Evolutionary conservation across 2,888 invertebrate species (phyloP).

Genomic region (Spatulosminthurus flaviceps): DNA sequence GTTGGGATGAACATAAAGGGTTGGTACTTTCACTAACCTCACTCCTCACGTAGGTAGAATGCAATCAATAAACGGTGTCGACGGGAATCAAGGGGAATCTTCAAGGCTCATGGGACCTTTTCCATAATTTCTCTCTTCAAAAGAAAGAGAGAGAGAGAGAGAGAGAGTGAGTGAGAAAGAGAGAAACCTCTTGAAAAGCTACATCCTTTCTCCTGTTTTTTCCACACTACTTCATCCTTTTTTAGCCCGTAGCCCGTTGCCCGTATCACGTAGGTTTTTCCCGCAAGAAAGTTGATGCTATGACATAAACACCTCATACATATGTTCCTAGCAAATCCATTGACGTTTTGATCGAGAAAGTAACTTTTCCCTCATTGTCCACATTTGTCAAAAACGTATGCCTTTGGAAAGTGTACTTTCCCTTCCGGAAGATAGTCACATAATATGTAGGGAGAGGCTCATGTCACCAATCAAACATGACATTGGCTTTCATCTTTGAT

Average conservation of each 20-base stretch:
- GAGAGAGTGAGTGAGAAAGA: too few species aligned
- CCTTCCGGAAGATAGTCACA: neutral
- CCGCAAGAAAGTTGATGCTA: neutral
- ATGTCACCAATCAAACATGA: slow-evolving; percentile 14
- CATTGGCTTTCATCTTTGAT: neutral
- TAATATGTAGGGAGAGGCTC: neutral
- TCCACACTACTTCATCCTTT: too few species aligned
- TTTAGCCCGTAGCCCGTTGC: neutral
- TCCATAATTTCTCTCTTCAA: slow-evolving; percentile 18
- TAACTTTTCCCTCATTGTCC: slow-evolving; percentile 18
- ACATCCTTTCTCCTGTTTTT: too few species aligned
- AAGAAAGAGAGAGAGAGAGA: too few species aligned
- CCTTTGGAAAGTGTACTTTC: neutral
- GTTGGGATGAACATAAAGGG: slow-evolving; percentile 33
- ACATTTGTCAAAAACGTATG: slow-evolving; percentile 3
- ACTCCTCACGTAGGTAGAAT: neutral
- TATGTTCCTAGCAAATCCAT: neutral
- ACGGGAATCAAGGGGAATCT: slow-evolving; percentile 21
- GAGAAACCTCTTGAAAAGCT: too few species aligned
- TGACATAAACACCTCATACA: neutral
- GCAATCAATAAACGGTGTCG: slow-evolving; percentile 42
- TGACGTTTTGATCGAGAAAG: neutral
- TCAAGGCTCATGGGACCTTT: slow-evolving; percentile 11
- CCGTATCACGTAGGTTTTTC: neutral
- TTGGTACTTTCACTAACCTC: slow-evolving; percentile 19